phyloP scores from a whole-genome alignment of 2,797 vertebrate species.

The Sebastes cheni region DNA sequence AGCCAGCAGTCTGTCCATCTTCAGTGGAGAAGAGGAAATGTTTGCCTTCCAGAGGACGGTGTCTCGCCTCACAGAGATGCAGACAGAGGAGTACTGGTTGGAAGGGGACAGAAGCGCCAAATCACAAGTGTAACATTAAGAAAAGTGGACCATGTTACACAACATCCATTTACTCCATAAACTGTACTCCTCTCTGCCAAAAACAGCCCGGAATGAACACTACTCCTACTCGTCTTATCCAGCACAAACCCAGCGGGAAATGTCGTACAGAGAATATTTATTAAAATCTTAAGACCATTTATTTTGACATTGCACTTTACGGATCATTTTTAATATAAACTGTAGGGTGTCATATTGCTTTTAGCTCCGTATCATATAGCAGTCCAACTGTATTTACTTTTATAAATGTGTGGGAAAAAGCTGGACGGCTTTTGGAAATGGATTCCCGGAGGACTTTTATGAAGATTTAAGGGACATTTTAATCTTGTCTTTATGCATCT shows the following conservation, averaged over 20 bases:
- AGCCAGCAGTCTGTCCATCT: conserved; percentile 89
- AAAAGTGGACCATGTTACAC: background rate
- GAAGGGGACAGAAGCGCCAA: conserved; percentile 88
- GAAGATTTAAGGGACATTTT: conserved; percentile 36
- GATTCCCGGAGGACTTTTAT: conserved; percentile 1
- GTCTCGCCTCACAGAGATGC: conserved; percentile 98
- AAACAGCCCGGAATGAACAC: conserved; percentile 20
- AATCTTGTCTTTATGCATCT: conserved; percentile 11
- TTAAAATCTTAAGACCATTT: conserved; percentile 48
- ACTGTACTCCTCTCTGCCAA: conserved; percentile 15
- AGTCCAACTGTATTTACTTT: conserved; percentile 33
- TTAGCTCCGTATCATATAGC: conserved; percentile 3
- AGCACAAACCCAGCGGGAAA: background rate
- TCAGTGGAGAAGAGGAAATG: conserved; percentile 93
- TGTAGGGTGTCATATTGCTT: conserved; percentile 12
- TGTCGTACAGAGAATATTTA: conserved; percentile 63
- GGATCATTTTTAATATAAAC: conserved; percentile 27
- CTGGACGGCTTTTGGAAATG: conserved; percentile 11
- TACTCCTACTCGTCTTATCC: conserved; percentile 10
- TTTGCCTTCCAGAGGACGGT: conserved; percentile 96
- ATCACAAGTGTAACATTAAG: conserved; percentile 24
- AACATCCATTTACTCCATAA: background rate
- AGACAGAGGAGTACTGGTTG: conserved; percentile 94
- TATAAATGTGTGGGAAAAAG: conserved; percentile 1
- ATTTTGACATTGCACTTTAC: conserved; percentile 72